Percentiles rank a stretch among this genome's conserved stretches.
These are phyloP conservation scores for Heliconius eleuchia DNA, from an alignment of 1,140 invertebrate species.

Conservation along the genomic window DNA sequence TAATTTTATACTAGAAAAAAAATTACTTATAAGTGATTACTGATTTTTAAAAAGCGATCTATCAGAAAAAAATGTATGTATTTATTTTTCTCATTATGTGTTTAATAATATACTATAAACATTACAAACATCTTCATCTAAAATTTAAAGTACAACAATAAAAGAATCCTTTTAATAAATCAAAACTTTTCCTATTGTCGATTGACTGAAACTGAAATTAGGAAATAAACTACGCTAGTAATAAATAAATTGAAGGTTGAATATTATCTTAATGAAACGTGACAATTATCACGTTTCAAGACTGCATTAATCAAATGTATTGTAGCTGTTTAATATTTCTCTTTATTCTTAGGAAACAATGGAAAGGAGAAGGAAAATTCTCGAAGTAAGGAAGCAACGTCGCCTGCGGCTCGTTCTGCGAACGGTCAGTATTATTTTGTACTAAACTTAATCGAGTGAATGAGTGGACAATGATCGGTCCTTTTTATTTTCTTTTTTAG, in stretches of 20 bases:
- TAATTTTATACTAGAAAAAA: too few species aligned
- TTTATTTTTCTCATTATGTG: too few species aligned
- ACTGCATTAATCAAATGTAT: slow-evolving; percentile 26
- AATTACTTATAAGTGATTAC: too few species aligned
- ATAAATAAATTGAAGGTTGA: slow-evolving; percentile 12
- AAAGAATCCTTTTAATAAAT: not conserved
- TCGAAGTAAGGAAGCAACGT: slow-evolving; percentile 85
- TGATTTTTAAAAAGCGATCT: too few species aligned
- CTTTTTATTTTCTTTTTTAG: slow-evolving; percentile 28
- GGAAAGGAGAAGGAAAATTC: slow-evolving; percentile 84
- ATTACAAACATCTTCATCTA: too few species aligned
- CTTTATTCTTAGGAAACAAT: slow-evolving; percentile 85
- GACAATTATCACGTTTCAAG: slow-evolving; percentile 42
- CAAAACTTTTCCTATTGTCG: not conserved
- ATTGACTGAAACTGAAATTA: not conserved
- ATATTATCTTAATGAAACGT: slow-evolving; percentile 37
- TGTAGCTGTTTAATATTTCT: slow-evolving; percentile 32
- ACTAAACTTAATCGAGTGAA: slow-evolving; percentile 53
- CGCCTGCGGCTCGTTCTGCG: slow-evolving; percentile 84
- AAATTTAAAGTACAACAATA: too few species aligned
- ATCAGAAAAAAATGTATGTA: too few species aligned
- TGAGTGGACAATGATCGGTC: slow-evolving; percentile 71
- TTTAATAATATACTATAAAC: too few species aligned
- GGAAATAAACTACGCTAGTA: not conserved
- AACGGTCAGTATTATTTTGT: slow-evolving; percentile 75